Conservation (phyloP, 2,888 invertebrate species). For the Amphipyra berbera region DNA sequence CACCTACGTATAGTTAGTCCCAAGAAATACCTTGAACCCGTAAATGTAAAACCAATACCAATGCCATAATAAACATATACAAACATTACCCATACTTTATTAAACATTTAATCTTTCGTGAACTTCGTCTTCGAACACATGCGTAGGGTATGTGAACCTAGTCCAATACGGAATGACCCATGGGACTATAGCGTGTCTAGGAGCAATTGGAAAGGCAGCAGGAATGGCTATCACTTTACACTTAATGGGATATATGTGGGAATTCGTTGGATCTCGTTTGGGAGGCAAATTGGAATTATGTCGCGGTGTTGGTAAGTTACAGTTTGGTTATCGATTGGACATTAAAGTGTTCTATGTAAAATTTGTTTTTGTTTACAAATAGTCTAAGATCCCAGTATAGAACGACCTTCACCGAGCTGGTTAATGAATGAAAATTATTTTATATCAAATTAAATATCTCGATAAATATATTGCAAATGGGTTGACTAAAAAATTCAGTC, state of each 20-base stretch:
- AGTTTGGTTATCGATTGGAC: neutral
- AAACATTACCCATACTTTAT: neutral
- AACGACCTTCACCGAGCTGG: no score
- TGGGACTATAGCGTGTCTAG: constrained; percentile 64
- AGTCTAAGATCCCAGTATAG: no score
- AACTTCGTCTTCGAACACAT: constrained; percentile 15
- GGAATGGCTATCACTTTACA: constrained; percentile 57
- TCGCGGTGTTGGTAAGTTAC: constrained; percentile 15
- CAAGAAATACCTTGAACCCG: constrained; percentile 1
- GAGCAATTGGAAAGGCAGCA: constrained; percentile 66
- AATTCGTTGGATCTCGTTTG: constrained; percentile 44
- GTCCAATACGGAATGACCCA: constrained; percentile 33
- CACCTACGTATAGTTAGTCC: no score
- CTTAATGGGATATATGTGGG: constrained; percentile 67
- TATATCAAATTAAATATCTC: no score
- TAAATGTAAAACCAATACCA: neutral
- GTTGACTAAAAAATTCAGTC: no score
- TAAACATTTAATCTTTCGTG: constrained; percentile 5
- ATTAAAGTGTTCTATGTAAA: no score
- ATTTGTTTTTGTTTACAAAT: no score
- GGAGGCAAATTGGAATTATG: constrained; percentile 22
- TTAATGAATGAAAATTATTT: no score
- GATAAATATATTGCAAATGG: no score
- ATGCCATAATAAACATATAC: constrained; percentile 5
- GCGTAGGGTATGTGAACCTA: constrained; percentile 22